Conservation (phyloP, 1,140 invertebrate genomes). For the Carposina sasakii region DNA sequence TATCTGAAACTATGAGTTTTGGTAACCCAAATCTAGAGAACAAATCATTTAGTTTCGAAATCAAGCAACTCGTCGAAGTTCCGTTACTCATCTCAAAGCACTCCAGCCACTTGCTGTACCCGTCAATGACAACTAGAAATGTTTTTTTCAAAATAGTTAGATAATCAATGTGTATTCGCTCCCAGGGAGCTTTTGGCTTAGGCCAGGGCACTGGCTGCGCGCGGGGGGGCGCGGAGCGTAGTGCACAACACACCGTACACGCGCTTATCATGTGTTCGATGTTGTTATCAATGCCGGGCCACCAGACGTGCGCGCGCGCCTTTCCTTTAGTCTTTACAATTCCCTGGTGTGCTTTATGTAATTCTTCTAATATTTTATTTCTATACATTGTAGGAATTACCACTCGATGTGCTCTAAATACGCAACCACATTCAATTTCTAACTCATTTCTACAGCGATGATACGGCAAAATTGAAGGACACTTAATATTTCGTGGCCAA, state of each 20-base stretch:
- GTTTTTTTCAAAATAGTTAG: neutral
- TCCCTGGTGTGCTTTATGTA: neutral
- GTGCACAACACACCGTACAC: neutral
- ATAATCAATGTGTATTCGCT: neutral
- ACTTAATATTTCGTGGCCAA: neutral
- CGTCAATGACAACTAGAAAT: neutral
- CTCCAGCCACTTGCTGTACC: neutral
- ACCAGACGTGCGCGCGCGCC: too few relatives aligned
- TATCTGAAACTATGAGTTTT: neutral
- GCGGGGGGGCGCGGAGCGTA: neutral
- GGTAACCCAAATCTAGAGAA: constrained; percentile 1
- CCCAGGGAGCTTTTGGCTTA: neutral
- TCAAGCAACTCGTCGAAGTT: neutral
- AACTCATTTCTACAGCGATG: neutral
- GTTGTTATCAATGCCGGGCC: neutral
- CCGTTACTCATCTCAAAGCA: neutral
- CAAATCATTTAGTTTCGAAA: neutral
- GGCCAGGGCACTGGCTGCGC: neutral
- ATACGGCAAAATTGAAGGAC: neutral
- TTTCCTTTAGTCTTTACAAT: neutral
- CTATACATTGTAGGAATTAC: neutral
- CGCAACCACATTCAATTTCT: neutral
- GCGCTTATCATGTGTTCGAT: neutral
- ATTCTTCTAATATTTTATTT: neutral
- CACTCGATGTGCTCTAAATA: neutral